Percentiles rank a stretch among this genome's conserved stretches.
phyloP scores from a whole-genome alignment of 1,140 invertebrate species.

The Riptortus pedestris region DNA sequence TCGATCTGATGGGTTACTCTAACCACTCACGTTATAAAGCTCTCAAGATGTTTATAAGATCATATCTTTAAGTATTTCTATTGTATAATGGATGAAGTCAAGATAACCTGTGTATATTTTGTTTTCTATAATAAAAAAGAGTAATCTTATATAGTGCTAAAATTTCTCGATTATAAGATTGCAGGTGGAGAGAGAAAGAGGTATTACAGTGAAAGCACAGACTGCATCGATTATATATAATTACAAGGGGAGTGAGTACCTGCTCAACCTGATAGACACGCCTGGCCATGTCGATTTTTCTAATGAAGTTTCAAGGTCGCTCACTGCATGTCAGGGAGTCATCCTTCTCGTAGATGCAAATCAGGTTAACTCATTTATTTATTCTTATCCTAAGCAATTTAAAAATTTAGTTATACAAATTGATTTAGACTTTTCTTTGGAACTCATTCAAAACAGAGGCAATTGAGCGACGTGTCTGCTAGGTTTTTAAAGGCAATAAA shows the following conservation, averaged over 20 bases:
- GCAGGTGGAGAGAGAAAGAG: slow-evolving; percentile 85
- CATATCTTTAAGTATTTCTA: no score
- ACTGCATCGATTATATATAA: slow-evolving; percentile 80
- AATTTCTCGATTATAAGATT: slow-evolving; percentile 37
- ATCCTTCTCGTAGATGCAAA: slow-evolving; percentile 93
- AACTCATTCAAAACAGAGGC: no score
- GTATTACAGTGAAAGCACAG: slow-evolving; percentile 97
- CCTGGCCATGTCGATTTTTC: slow-evolving; percentile 98
- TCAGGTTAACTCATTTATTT: slow-evolving; percentile 44
- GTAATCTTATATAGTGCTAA: no score
- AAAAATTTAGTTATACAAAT: slow-evolving; percentile 1
- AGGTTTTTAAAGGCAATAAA: no score
- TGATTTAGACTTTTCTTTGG: not conserved
- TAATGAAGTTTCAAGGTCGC: slow-evolving; percentile 84
- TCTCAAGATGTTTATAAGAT: no score
- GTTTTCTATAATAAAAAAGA: no score
- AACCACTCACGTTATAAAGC: no score
- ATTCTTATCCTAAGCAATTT: slow-evolving; percentile 1
- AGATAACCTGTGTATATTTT: no score
- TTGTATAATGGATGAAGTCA: no score
- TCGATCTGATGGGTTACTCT: no score
- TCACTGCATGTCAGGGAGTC: slow-evolving; percentile 89
- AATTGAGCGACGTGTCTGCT: no score
- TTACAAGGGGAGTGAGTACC: slow-evolving; percentile 54
- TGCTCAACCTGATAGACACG: slow-evolving; percentile 96